phyloP scores from a whole-genome alignment of 2,113 vertebrate species.

The Microcebus griseorufus region DNA sequence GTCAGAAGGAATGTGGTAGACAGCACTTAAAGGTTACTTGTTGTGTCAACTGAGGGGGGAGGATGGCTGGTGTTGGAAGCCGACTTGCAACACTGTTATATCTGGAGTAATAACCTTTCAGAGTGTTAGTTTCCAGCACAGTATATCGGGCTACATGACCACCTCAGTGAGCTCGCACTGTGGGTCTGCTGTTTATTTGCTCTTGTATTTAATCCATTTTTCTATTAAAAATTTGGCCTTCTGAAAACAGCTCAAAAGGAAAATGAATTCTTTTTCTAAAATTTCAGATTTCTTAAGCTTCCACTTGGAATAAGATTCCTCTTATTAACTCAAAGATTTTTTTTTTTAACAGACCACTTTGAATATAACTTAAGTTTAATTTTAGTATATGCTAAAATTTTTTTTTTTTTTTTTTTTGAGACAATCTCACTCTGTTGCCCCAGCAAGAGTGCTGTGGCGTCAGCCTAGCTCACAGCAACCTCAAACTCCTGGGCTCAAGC shows the following conservation, averaged over 20 bases:
- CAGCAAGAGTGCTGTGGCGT: no score
- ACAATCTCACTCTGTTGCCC: no score
- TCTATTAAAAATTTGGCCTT: neutral
- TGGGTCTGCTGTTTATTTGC: neutral
- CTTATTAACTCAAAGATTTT: neutral
- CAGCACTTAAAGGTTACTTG: neutral
- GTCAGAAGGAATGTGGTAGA: neutral
- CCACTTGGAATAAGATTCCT: neutral
- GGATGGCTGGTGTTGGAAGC: neutral
- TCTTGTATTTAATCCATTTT: neutral
- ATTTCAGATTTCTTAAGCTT: neutral
- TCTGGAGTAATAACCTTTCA: neutral
- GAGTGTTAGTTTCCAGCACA: neutral
- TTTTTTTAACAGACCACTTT: neutral
- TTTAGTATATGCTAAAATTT: neutral
- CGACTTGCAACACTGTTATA: neutral
- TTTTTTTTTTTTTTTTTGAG: no score
- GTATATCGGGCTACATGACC: accelerated
- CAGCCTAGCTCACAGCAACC: no score
- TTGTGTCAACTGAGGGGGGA: accelerated
- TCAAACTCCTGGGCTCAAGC: no score
- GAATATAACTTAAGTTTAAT: constrained; percentile 18
- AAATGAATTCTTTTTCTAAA: neutral
- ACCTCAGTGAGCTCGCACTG: neutral
- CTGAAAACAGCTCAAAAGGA: neutral